A percentile compares a stretch with the other conserved stretches of the same genome.
Conservation (phyloP, 2,797 vertebrate species). For the Siniperca undulata region DNA sequence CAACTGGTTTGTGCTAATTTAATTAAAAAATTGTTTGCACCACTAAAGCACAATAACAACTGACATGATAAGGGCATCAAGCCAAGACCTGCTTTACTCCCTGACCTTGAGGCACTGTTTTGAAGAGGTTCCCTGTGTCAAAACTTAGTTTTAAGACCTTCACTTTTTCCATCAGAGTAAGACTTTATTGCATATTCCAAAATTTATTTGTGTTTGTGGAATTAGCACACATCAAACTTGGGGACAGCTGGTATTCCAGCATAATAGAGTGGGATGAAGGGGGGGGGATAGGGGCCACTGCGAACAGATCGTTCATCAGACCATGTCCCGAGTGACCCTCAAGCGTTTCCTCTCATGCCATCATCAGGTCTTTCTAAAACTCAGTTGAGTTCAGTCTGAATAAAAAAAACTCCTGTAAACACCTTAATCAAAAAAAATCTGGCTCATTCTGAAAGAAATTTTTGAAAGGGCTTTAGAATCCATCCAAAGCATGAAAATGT, state of each 20-base stretch:
- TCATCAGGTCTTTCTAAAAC: not conserved
- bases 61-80: not conserved
- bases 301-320: not conserved
- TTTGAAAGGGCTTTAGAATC: not conserved
- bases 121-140: not conserved
- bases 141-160: not conserved
- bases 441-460: not conserved
- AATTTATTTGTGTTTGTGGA: not conserved
- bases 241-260: not conserved
- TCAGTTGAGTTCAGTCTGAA: not conserved
- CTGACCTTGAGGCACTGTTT: too few species aligned
- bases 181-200: not conserved
- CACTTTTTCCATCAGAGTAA: too few species aligned
- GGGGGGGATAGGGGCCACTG: not conserved
- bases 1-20: constrained; percentile 10
- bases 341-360: not conserved
- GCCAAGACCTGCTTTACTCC: not conserved
- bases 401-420: not conserved
- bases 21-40: not conserved
- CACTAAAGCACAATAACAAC: not conserved
- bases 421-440: not conserved
- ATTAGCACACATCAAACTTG: not conserved
- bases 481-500: not conserved
- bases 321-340: not conserved
- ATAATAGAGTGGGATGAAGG: not conserved